Evolutionary conservation across 2,797 vertebrate species (phyloP).

Genomic region (Sebastes vulpes): DNA sequence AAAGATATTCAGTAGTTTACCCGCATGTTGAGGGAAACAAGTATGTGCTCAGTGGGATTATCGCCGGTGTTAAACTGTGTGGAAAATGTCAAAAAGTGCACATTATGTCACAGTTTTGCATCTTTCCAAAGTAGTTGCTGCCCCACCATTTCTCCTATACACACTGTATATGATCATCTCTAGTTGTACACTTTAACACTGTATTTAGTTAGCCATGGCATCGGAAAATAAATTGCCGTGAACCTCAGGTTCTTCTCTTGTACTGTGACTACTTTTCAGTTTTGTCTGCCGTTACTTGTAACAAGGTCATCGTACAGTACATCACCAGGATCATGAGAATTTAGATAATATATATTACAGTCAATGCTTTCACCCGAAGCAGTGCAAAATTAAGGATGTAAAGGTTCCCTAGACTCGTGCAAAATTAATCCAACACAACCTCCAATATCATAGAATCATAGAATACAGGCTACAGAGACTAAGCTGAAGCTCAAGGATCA

Average conservation of each 20-base stretch:
- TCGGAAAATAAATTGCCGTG: background rate
- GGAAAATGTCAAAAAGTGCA: background rate
- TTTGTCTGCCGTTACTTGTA: background rate
- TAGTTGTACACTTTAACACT: background rate
- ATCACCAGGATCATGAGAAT: background rate
- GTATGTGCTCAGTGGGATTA: background rate
- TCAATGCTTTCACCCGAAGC: background rate
- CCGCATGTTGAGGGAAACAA: background rate
- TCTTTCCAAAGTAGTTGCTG: background rate
- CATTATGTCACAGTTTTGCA: no score
- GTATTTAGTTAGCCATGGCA: no score
- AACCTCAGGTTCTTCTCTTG: background rate
- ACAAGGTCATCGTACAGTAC: background rate
- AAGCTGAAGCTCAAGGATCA: background rate
- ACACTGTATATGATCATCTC: background rate
- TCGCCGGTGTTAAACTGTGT: background rate
- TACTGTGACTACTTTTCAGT: no score
- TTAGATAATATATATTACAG: background rate
- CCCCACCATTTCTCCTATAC: background rate
- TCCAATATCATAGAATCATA: background rate
- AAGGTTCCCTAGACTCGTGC: conserved; percentile 1
- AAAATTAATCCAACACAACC: background rate
- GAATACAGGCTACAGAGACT: background rate
- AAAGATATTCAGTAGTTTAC: background rate
- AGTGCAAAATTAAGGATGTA: background rate